phyloP scores from a whole-genome alignment of 1,140 invertebrate species.

The Melipona quadrifasciata region DNA sequence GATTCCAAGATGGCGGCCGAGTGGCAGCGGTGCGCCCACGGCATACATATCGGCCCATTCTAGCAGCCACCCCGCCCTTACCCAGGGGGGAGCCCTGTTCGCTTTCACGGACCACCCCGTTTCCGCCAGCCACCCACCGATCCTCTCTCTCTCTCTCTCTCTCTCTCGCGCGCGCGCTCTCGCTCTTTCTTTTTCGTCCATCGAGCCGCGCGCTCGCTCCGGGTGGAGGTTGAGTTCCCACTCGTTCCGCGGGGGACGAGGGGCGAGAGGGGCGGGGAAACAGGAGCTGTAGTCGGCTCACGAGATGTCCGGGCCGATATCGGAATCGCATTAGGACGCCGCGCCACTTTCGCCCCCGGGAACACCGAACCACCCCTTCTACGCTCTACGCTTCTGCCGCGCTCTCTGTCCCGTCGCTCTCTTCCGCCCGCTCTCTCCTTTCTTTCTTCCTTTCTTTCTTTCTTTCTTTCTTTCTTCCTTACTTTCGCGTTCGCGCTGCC shows the following conservation, averaged over 20 bases:
- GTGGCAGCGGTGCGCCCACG: constrained; percentile 61
- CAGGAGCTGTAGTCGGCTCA: constrained; percentile 66
- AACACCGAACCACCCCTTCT: constrained; percentile 61
- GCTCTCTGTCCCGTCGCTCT: not conserved
- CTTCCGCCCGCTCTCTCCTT: not conserved
- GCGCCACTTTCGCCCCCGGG: constrained; percentile 67
- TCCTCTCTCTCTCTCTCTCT: constrained; percentile 21
- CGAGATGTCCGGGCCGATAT: constrained; percentile 73
- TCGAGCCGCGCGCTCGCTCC: not conserved
- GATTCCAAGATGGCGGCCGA: constrained; percentile 77
- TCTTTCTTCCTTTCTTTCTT: not conserved
- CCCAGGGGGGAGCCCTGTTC: constrained; percentile 58
- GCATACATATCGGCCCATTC: constrained; percentile 74
- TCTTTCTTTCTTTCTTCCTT: not conserved
- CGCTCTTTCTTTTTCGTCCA: constrained; percentile 19
- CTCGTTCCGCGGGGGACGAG: constrained; percentile 34
- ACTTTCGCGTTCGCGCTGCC: not conserved
- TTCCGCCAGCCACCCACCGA: constrained; percentile 50
- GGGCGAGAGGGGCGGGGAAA: constrained; percentile 47
- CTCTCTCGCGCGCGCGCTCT: not conserved
- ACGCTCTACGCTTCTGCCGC: not conserved
- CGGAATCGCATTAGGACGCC: constrained; percentile 74
- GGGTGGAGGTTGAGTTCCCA: constrained; percentile 44
- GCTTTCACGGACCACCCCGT: constrained; percentile 58
- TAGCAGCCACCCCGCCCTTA: constrained; percentile 67